A percentile compares a stretch with the other conserved stretches of the same genome.
These are phyloP conservation scores for Akabosia matsudoensis DNA, from an alignment of 1,140 invertebrate genomes.

Conservation along the genomic window DNA sequence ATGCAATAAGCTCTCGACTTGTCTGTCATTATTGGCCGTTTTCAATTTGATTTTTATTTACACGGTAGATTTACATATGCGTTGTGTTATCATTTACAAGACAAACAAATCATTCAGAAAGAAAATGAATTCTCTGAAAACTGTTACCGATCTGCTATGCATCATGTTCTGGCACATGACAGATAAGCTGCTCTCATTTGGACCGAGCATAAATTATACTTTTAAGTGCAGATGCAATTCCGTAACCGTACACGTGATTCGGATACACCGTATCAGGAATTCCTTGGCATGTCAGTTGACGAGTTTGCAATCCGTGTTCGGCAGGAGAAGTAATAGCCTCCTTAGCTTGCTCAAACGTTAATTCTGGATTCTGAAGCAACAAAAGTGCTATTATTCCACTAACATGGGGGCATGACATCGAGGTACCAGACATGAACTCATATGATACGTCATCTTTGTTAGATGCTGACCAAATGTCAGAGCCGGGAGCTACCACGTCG, in stretches of 20 bases:
- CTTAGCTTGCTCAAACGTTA: conserved; percentile 9
- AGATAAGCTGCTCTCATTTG: not conserved
- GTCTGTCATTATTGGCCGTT: not conserved
- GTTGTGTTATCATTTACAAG: too few species aligned
- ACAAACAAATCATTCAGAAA: too few species aligned
- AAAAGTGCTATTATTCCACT: conserved; percentile 32
- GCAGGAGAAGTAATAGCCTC: not conserved
- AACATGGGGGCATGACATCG: conserved; percentile 35
- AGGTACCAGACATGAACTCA: not conserved
- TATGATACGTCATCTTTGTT: conserved; percentile 28
- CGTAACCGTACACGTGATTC: conserved; percentile 24
- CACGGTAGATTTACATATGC: not conserved
- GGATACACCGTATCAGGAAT: conserved; percentile 29
- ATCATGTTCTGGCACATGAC: too few species aligned
- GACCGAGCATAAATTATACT: not conserved
- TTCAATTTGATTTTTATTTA: not conserved
- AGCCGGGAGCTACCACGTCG: conserved; percentile 35
- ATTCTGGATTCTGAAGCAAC: conserved; percentile 6
- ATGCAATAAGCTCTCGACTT: not conserved
- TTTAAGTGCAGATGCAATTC: not conserved
- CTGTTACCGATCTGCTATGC: too few species aligned
- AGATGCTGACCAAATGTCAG: conserved; percentile 26
- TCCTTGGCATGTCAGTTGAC: not conserved
- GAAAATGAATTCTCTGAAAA: too few species aligned
- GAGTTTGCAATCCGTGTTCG: not conserved